Evolutionary conservation across 2,797 vertebrate species (phyloP), one percentile per base, ranked within the genome.

Genomic region (Sebastes elongatus): DNA sequence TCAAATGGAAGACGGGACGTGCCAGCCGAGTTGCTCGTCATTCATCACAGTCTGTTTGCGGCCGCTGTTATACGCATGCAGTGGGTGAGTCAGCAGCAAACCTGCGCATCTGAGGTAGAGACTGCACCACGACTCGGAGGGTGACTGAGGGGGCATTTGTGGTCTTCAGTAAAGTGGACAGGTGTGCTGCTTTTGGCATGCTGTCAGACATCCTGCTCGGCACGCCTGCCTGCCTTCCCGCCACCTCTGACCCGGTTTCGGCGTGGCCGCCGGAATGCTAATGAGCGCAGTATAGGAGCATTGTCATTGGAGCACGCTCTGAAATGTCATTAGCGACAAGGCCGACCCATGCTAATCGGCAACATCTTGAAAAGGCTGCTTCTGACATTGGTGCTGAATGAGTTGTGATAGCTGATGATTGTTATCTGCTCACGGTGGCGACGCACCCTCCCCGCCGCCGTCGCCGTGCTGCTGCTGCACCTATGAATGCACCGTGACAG

Each of bases 41-140:
- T 92, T 91, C 80, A 93, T 90, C 90, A 85, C 80, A 71, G 88
- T 86, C 85, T 89, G 81, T 92, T 90, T 91, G 89, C 79, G 84
- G 88, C 74, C 78, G 70, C 74, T 76, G 80, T 42, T 42, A 42
- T 88, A 82, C 60, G 69, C 46, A 49, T 49, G 46, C 87, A 77
- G 80, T 28, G 76, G 82, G 86, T 94, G 91, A 91, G 85, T 93
- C 93, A 90, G 92, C 89, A 90, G 91, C 89, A 86, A 80, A 82
- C 84, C 82, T 81, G 77, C 28, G 33, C 74, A 83, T 78, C 77
- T 72, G 33, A 80, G 81, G 78, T 74, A 77, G 74, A 85, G 81
- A 62, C 75, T 81, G 73, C 76, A 42, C 80, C 84, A 74, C 65
- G 10, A 35, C 76, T 74, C 66, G 1, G 53, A 74, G 74, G 84